A percentile compares a stretch with the other conserved stretches of the same genome.
These are phyloP conservation scores for Brachycybe producta DNA, from an alignment of 2,888 invertebrate genomes.

Conservation along the genomic window DNA sequence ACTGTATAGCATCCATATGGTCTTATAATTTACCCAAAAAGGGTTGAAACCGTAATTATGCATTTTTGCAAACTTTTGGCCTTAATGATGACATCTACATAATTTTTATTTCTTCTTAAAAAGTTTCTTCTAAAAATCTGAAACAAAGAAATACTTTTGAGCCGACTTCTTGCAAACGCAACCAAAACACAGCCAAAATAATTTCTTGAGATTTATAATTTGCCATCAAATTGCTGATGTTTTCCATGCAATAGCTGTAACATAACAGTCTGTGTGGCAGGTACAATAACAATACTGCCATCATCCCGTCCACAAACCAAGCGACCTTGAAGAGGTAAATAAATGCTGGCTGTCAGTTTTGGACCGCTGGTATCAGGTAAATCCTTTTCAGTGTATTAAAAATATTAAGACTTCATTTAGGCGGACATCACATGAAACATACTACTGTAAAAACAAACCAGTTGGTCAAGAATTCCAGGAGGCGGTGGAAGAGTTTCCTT, in stretches of 20 bases:
- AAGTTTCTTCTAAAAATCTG: too few relatives aligned
- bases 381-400: slow-evolving; percentile 14
- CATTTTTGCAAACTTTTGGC: too few relatives aligned
- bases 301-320: slow-evolving; percentile 90
- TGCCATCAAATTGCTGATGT: slow-evolving; percentile 66
- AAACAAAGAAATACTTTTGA: slow-evolving; percentile 5
- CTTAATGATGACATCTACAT: too few relatives aligned
- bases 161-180: neutral
- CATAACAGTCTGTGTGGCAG: slow-evolving; percentile 90
- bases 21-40: too few relatives aligned
- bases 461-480: slow-evolving; percentile 78
- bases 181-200: neutral
- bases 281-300: slow-evolving; percentile 88
- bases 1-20: too few relatives aligned
- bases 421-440: neutral
- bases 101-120: too few relatives aligned
- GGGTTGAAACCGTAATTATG: too few relatives aligned
- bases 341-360: slow-evolving; percentile 84
- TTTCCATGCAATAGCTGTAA: slow-evolving; percentile 74
- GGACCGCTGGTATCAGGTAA: slow-evolving; percentile 34
- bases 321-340: slow-evolving; percentile 81
- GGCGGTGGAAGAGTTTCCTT: slow-evolving; percentile 72
- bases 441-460: slow-evolving; percentile 41
- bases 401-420: neutral
- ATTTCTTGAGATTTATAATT: slow-evolving; percentile 22